Percentiles rank a stretch among this genome's conserved stretches.
Conservation (phyloP, 2,113 vertebrate genomes). For the Crotalus tigris region DNA sequence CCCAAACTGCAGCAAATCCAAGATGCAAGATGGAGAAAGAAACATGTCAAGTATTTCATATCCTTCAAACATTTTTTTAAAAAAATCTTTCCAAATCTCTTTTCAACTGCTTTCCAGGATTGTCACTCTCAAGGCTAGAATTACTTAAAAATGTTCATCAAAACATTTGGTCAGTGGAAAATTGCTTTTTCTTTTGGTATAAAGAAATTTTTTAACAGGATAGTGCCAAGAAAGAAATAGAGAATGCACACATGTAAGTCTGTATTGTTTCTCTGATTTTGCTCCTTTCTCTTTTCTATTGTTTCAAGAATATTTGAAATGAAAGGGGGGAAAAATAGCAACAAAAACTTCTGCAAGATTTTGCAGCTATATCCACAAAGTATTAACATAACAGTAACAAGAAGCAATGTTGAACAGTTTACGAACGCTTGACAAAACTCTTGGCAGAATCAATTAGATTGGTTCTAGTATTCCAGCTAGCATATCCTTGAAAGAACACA, state of each 20-base stretch:
- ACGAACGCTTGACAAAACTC: not conserved
- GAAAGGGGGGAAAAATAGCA: not conserved
- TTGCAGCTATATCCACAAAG: not conserved
- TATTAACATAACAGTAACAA: not conserved
- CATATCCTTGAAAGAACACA: not conserved
- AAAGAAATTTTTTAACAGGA: constrained; percentile 10
- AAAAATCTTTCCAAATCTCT: constrained; percentile 10
- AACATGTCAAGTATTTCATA: constrained; percentile 24
- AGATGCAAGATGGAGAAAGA: constrained; percentile 16
- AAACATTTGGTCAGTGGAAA: constrained; percentile 14
- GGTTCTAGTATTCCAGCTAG: not conserved
- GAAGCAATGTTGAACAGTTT: not conserved
- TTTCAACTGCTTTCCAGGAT: constrained; percentile 21
- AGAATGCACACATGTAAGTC: not conserved
- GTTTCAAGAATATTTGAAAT: not conserved
- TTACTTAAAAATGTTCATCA: constrained; percentile 30
- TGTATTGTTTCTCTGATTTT: not conserved
- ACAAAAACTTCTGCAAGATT: not conserved
- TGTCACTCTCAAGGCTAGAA: constrained; percentile 8
- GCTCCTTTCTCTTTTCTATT: not conserved
- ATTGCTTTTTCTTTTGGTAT: constrained; percentile 13
- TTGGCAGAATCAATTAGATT: not conserved
- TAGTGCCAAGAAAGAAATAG: not conserved
- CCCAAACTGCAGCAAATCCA: constrained; percentile 38
- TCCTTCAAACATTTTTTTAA: constrained; percentile 20